These are phyloP conservation scores for Empidonax alnorum DNA, from an alignment of 2,113 vertebrate species.

Conservation along the genomic window DNA sequence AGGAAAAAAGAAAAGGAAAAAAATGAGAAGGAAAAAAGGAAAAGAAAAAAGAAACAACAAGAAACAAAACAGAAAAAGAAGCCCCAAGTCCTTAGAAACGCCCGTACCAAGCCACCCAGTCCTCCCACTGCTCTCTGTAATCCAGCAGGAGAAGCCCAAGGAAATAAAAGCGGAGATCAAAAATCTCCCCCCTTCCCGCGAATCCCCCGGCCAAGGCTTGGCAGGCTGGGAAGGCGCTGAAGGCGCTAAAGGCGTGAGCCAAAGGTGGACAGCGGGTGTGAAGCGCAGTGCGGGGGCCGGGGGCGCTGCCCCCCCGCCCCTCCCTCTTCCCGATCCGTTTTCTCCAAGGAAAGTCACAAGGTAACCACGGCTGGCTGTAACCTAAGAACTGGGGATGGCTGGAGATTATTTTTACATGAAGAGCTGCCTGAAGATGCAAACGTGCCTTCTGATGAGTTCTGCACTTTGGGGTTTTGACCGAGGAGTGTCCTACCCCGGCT, in stretches of 20 bases:
- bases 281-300: rapidly evolving
- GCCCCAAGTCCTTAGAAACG: not conserved
- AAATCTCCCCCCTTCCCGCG: rapidly evolving
- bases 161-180: not conserved
- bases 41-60: too few species aligned
- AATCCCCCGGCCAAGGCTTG: not conserved
- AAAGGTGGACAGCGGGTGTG: not conserved
- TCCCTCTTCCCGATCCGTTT: not conserved
- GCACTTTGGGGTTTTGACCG: not conserved
- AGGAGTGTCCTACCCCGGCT: not conserved
- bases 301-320: not conserved
- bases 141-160: not conserved
- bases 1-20: too few species aligned
- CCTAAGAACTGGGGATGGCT: not conserved
- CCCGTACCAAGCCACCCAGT: not conserved
- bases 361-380: constrained; percentile 40
- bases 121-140: not conserved
- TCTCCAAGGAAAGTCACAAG: constrained; percentile 24
- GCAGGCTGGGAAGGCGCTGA: not conserved
- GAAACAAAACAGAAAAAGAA: not conserved
- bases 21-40: rapidly evolving
- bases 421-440: constrained; percentile 9
- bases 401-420: constrained; percentile 54
- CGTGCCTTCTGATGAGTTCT: constrained; percentile 14
- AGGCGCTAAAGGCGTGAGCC: rapidly evolving